phyloP scores from a whole-genome alignment of 2,113 vertebrate species.

The Neolamprologus falcicula region DNA sequence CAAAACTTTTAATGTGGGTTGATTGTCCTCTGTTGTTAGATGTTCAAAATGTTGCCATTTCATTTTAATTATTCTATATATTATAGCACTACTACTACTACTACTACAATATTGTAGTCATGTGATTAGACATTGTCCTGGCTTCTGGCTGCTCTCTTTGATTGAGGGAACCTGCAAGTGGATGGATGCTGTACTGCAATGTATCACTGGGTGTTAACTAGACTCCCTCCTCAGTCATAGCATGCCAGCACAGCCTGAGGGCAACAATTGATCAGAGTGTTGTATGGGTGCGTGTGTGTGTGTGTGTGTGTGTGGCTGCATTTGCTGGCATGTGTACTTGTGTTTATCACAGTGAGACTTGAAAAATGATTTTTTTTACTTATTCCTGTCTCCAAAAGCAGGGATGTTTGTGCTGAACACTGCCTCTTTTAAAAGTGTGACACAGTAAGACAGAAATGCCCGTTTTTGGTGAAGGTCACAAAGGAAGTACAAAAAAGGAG shows the following conservation, averaged over 20 bases:
- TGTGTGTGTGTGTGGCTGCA: neutral
- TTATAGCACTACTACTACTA: neutral
- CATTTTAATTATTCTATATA: neutral
- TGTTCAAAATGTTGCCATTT: neutral
- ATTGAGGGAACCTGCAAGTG: neutral
- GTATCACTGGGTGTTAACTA: slow-evolving; percentile 44
- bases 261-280: slow-evolving; percentile 50
- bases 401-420: neutral
- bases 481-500: neutral
- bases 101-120: neutral
- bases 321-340: slow-evolving; percentile 6
- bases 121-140: neutral
- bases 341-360: neutral
- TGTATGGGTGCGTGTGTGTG: neutral
- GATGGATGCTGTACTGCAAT: slow-evolving; percentile 49
- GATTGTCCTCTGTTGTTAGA: neutral
- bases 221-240: slow-evolving; percentile 38
- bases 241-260: slow-evolving; percentile 50
- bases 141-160: neutral
- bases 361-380: neutral
- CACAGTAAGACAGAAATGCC: neutral
- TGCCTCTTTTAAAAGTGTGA: neutral
- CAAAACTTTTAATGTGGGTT: slow-evolving; percentile 33
- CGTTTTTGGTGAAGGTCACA: neutral
- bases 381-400: neutral